Evolutionary conservation across 1,140 invertebrate species (phyloP).

Genomic region (Callitettix versicolor): DNA sequence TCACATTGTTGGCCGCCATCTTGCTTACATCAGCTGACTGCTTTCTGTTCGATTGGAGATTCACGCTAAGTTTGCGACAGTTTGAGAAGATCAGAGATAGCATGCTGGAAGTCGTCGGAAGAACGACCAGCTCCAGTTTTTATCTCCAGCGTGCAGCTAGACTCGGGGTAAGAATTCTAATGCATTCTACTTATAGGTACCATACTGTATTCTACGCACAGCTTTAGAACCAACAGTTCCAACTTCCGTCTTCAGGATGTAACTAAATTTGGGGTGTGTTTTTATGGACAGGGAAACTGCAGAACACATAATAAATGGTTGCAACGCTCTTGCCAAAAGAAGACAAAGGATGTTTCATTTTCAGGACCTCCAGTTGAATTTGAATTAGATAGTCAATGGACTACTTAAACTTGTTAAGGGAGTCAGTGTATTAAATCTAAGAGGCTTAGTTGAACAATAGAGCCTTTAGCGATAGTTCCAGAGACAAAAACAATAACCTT

Average conservation of each 20-base stretch:
- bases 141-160: neutral
- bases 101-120: slow-evolving; percentile 6
- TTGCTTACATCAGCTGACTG: too few relatives aligned
- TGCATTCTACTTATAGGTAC: neutral
- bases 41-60: neutral
- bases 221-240: neutral
- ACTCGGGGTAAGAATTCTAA: slow-evolving; percentile 1
- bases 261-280: neutral
- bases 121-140: neutral
- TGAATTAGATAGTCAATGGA: too few relatives aligned
- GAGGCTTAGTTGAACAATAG: too few relatives aligned
- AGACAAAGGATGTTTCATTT: too few relatives aligned
- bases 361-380: too few relatives aligned
- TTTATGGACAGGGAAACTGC: neutral
- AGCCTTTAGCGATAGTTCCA: too few relatives aligned
- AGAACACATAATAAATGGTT: neutral
- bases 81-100: slow-evolving; percentile 4
- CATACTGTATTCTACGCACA: neutral
- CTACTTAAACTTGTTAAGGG: too few relatives aligned
- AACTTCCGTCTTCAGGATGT: neutral
- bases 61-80: neutral
- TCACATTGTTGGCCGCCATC: too few relatives aligned
- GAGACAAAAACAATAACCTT: too few relatives aligned
- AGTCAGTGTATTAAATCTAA: too few relatives aligned
- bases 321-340: neutral